Conservation (phyloP, 2,888 invertebrate genomes). For the Oeneis ivallda region DNA sequence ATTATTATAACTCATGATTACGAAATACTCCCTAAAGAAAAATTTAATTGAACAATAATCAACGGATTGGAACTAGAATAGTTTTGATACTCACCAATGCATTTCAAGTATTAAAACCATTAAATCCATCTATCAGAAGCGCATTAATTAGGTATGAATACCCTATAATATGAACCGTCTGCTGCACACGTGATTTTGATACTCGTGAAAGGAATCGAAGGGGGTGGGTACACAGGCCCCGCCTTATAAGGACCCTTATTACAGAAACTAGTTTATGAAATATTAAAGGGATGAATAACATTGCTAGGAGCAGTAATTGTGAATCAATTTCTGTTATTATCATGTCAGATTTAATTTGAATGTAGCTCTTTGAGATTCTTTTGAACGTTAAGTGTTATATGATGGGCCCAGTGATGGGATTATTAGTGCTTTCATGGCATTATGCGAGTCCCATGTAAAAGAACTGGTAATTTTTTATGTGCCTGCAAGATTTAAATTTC, state of each 20-base stretch:
- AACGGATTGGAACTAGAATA: too few species aligned
- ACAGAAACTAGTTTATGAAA: constrained; percentile 68
- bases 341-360: constrained; percentile 73
- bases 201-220: constrained; percentile 54
- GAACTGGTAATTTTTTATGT: constrained; percentile 5
- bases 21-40: too few species aligned
- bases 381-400: constrained; percentile 57
- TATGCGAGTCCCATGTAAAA: constrained; percentile 1
- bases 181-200: constrained; percentile 66
- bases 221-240: constrained; percentile 61
- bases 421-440: constrained; percentile 39
- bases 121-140: constrained; percentile 46
- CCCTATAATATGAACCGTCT: constrained; percentile 75
- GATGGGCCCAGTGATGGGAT: constrained; percentile 48
- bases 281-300: constrained; percentile 65
- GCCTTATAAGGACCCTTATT: constrained; percentile 56
- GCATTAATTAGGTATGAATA: constrained; percentile 80
- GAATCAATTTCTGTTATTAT: constrained; percentile 75
- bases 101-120: constrained; percentile 55
- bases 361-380: constrained; percentile 48
- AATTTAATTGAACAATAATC: too few species aligned
- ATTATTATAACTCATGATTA: too few species aligned
- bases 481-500: not conserved
- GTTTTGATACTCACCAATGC: not conserved
- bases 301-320: constrained; percentile 68